Base-by-base conservation (phyloP, 2,888 invertebrate species). In the Lasius fuliginosus region DNA sequence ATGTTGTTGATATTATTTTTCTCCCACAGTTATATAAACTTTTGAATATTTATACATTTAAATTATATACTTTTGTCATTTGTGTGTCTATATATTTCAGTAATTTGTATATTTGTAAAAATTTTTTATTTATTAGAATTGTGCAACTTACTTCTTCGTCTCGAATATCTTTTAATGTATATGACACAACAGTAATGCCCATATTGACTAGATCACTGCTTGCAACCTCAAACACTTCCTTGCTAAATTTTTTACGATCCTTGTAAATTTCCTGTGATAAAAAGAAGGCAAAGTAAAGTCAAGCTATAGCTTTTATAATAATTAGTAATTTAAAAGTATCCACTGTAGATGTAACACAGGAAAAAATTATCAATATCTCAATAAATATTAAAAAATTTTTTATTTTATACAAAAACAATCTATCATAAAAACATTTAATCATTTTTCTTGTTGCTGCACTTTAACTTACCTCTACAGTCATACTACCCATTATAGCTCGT, bases 181-280 rank as follows among this genome's bases (percentile, higher is more conserved):
- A 99, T 0, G 98, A 99, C 18, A 99, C 98, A 0, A 99, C 99
- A 11, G 98, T 98, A 91, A 99, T 98, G 65, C 99, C 99, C 99
- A 99, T 99, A 94, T 99, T 99, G 90, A 99, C 98, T 87, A 99
- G 96, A 96, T 99, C 99, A 74, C 98, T 98, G 33, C 98, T 98
- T 3, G 99, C 99, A 15, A 99, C 99, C 95, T 99, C 98, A 93
- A 99, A 99, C 3, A 99, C 99, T 95, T 97, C 97, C 95, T 98
- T 99, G 93, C 98, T 98, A 95, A 99, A 99, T 95, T 99, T 99
- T 95, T 99, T 99, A 82, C 99, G 96, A 94, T 99, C 99, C 94
- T 99, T 99, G 95, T 99, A 99, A 93, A 99, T 99, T 95, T 99
- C 99, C 96, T 96, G 88, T 0, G 82, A 87, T 5, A 56, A 64